Percentiles rank a stretch among this genome's conserved stretches.
Evolutionary conservation across 2,113 vertebrate species (phyloP).

Genomic region (Seriola rivoliana): DNA sequence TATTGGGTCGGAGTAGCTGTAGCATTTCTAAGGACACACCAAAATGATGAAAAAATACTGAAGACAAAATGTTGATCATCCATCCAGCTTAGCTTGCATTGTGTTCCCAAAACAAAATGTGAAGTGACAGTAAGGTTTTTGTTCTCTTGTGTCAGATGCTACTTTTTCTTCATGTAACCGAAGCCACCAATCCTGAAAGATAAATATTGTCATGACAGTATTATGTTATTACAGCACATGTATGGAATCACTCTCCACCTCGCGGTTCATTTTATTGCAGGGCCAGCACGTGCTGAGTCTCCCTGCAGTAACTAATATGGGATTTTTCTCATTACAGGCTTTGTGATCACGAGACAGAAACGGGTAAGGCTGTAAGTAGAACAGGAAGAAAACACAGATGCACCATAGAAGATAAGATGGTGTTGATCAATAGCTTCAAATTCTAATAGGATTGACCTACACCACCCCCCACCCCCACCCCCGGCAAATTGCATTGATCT

Average conservation of each 20-base stretch:
- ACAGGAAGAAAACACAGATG: slow-evolving; percentile 60
- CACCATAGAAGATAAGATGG: slow-evolving; percentile 63
- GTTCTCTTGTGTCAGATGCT: neutral
- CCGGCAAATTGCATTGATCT: slow-evolving; percentile 72
- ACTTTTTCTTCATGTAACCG: neutral
- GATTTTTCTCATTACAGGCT: slow-evolving; percentile 71
- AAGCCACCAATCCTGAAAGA: slow-evolving; percentile 44
- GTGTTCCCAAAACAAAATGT: neutral
- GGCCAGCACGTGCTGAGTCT: slow-evolving; percentile 55
- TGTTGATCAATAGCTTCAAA: slow-evolving; percentile 71
- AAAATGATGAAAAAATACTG: neutral
- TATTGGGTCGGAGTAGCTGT: neutral
- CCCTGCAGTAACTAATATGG: slow-evolving; percentile 61
- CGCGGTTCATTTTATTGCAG: slow-evolving; percentile 66
- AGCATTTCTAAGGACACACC: neutral
- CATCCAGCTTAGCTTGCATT: neutral
- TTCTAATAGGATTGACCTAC: slow-evolving; percentile 76
- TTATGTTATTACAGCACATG: slow-evolving; percentile 52
- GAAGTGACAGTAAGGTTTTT: neutral
- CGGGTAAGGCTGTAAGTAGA: slow-evolving; percentile 26
- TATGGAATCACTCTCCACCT: slow-evolving; percentile 47
- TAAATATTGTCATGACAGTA: slow-evolving; percentile 67
- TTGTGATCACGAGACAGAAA: slow-evolving; percentile 64
- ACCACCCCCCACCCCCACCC: too few species aligned
- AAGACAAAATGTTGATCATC: slow-evolving; percentile 5